Evolutionary conservation across 1,140 invertebrate genomes (phyloP), one percentile per base, ranked within the genome.

Genomic region (Neodiprion virginianus): DNA sequence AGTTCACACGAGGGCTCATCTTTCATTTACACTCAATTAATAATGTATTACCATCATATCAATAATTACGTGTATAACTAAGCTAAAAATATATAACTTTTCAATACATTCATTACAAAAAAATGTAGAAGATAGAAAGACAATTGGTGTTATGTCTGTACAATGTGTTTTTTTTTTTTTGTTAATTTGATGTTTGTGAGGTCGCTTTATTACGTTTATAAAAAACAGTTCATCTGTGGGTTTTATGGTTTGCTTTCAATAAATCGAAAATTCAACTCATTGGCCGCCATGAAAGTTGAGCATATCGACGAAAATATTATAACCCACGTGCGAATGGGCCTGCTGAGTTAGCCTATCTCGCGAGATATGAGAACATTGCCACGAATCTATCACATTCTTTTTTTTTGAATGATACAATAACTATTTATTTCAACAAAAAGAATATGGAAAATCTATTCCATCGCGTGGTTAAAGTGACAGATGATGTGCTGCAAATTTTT

Each of bases 61-160:
- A 69, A 69, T 69, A 69, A 69, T 69, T 23, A 69, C 67, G 40
- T 47, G 67, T 69, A 69, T 21, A 47, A 47, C 67, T 69, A 69
- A 21, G 67, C 40, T 69, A 69, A 23, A 69, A 69, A 23, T 23
- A 69, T 23, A 69, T 23, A 17, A 14, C 11, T 69, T 21, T 21
- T 7, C 40, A 69, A 69, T 7, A 47, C 67, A 69, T 69, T 69
- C 2, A 23, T 8, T 69, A 11, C 4, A n/a, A 23, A 65, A 47
- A 17, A 17, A 69, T 21, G 14, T 23, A 69, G 40, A 69, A 69
- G 40, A 69, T 23, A 69, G 67, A 69, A 69, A 69, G 67, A 69
- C 67, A 69, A 69, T 69, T 23, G 67, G 67, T 69, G 67, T 69
- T 69, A 21, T 61, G 53, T 61, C 67, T 69, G 67, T 69, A 69